phyloP scores from a whole-genome alignment of 1,140 invertebrate species.

The Drosophila ananassae region DNA sequence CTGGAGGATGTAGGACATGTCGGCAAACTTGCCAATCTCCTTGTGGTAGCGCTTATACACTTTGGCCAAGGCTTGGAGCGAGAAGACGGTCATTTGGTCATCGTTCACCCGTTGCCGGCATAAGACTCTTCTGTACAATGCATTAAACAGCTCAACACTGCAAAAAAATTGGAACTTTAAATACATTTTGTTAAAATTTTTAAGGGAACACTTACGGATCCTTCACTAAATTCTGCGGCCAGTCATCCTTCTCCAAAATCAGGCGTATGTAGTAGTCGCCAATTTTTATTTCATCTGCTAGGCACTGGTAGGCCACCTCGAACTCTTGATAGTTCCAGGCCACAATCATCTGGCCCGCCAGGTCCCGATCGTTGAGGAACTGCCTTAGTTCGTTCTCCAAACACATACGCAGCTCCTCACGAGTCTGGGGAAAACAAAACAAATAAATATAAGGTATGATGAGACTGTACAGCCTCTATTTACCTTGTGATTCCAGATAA shows the following conservation, averaged over 20 bases:
- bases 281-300: constrained; percentile 98
- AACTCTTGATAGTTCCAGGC: constrained; percentile 99
- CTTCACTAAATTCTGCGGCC: constrained; percentile 86
- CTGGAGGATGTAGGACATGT: constrained; percentile 97
- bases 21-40: constrained; percentile 98
- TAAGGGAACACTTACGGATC: constrained; percentile 71
- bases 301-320: constrained; percentile 95
- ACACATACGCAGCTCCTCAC: constrained; percentile 96
- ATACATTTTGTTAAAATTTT: background rate
- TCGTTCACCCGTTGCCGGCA: constrained; percentile 87
- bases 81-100: constrained; percentile 97
- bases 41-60: constrained; percentile 98
- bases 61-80: constrained; percentile 98
- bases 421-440: constrained; percentile 87
- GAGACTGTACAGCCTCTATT: background rate
- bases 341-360: constrained; percentile 91
- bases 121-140: constrained; percentile 98
- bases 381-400: constrained; percentile 97
- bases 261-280: constrained; percentile 99
- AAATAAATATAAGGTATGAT: background rate
- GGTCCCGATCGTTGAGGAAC: constrained; percentile 95
- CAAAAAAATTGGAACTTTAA: constrained; percentile 46
- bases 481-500: constrained; percentile 99
- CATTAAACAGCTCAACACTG: constrained; percentile 99
- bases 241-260: constrained; percentile 95